Conservation (phyloP, 2,888 invertebrate genomes). For the Alloscopus bannaensis region DNA sequence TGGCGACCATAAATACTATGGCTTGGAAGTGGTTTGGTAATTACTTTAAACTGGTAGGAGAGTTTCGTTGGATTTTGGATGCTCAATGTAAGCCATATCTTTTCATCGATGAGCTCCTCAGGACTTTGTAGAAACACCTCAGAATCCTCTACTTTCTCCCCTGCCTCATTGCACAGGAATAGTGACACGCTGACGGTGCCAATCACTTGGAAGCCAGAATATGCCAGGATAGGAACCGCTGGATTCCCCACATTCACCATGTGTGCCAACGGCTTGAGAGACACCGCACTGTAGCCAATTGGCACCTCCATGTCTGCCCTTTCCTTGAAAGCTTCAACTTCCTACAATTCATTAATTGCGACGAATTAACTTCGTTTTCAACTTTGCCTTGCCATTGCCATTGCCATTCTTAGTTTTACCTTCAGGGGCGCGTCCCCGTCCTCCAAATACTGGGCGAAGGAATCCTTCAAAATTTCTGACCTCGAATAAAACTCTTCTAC, state of each 20-base stretch:
- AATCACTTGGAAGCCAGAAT: conserved; percentile 29
- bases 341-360: conserved; percentile 18
- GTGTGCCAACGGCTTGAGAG: conserved; percentile 58
- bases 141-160: conserved; percentile 43
- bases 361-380: too few relatives aligned
- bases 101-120: conserved; percentile 48
- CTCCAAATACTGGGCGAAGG: conserved; percentile 44
- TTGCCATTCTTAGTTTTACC: conserved; percentile 11
- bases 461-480: conserved; percentile 38
- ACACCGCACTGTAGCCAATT: conserved; percentile 48
- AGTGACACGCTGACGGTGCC: conserved; percentile 45
- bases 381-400: not conserved
- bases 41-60: conserved; percentile 49
- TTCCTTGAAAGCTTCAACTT: conserved; percentile 54
- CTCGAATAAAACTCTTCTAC: conserved; percentile 26
- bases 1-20: too few relatives aligned
- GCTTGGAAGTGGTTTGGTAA: not conserved
- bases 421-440: conserved; percentile 44
- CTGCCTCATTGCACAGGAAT: conserved; percentile 24
- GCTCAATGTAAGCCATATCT: conserved; percentile 26
- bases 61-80: conserved; percentile 35
- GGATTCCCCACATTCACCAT: conserved; percentile 38
- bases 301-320: conserved; percentile 42
- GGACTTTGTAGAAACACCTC: conserved; percentile 54
- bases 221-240: conserved; percentile 46